A percentile compares a stretch with the other conserved stretches of the same genome.
phyloP scores from a whole-genome alignment of 2,113 vertebrate genomes.

The Nestor notabilis region DNA sequence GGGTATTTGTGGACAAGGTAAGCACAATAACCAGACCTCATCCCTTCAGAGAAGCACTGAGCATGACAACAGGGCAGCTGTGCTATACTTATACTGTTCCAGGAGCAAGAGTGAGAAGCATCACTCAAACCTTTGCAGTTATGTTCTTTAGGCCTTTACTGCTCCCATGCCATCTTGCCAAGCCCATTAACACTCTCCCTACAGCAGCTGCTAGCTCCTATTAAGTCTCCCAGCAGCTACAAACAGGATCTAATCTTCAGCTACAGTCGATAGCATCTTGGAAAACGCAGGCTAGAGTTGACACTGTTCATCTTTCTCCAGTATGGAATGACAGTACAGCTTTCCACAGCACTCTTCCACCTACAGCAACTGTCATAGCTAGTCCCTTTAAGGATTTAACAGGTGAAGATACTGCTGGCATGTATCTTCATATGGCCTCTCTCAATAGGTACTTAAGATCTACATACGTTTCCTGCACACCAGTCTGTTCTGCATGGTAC shows the following conservation, averaged over 20 bases:
- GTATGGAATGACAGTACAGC: accelerated
- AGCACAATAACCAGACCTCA: neutral
- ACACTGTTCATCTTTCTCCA: neutral
- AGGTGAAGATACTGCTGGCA: neutral
- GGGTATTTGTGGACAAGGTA: neutral
- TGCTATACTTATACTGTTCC: neutral
- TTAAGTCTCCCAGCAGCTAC: neutral
- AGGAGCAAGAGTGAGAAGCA: neutral
- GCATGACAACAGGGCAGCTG: neutral
- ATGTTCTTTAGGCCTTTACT: neutral
- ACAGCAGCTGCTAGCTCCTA: neutral
- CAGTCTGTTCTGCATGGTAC: neutral
- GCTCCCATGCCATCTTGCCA: neutral
- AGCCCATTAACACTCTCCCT: neutral
- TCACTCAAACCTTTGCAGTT: neutral
- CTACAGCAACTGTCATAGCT: neutral
- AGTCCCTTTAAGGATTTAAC: neutral
- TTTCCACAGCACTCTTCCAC: neutral
- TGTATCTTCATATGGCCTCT: neutral
- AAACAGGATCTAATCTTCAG: neutral
- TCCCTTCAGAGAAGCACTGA: neutral
- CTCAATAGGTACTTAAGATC: neutral
- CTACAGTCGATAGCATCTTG: accelerated
- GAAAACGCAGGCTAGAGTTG: neutral
- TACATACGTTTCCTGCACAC: neutral